A percentile compares a stretch with the other conserved stretches of the same genome.
Evolutionary conservation across 1,140 invertebrate genomes (phyloP).

Genomic region (Drosophila setifemur): DNA sequence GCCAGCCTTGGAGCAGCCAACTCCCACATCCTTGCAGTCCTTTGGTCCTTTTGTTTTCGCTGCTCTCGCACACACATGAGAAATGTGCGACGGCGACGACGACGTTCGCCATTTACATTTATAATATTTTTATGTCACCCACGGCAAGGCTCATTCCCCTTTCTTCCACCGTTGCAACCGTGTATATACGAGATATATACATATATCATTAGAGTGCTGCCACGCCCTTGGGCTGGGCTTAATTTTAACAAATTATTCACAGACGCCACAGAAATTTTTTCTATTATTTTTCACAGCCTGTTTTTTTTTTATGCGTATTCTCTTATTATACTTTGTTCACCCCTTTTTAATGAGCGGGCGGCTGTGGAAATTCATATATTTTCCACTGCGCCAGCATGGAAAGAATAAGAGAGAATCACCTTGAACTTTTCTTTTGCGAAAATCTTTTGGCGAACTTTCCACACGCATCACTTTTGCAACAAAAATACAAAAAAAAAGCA

Average conservation of each 20-base stretch:
- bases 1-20: constrained; percentile 37
- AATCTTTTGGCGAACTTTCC: constrained; percentile 26
- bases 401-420: constrained; percentile 5
- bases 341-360: constrained; percentile 63
- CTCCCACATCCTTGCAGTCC: constrained; percentile 13
- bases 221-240: constrained; percentile 48
- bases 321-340: constrained; percentile 34
- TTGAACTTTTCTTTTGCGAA: constrained; percentile 47
- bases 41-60: constrained; percentile 47
- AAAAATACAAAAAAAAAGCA: constrained; percentile 1
- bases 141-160: neutral
- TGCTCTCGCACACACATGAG: constrained; percentile 45
- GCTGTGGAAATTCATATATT: constrained; percentile 15
- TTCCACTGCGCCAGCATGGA: constrained; percentile 7
- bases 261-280: constrained; percentile 57
- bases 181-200: no score
- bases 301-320: neutral
- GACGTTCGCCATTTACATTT: constrained; percentile 53
- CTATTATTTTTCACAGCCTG: constrained; percentile 27
- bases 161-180: constrained; percentile 1
- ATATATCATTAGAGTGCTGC: constrained; percentile 55
- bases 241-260: constrained; percentile 73
- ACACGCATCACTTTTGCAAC: neutral
- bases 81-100: constrained; percentile 45
- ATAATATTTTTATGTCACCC: constrained; percentile 46